phyloP scores from a whole-genome alignment of 2,888 invertebrate genomes.

The Anticlea derivata region DNA sequence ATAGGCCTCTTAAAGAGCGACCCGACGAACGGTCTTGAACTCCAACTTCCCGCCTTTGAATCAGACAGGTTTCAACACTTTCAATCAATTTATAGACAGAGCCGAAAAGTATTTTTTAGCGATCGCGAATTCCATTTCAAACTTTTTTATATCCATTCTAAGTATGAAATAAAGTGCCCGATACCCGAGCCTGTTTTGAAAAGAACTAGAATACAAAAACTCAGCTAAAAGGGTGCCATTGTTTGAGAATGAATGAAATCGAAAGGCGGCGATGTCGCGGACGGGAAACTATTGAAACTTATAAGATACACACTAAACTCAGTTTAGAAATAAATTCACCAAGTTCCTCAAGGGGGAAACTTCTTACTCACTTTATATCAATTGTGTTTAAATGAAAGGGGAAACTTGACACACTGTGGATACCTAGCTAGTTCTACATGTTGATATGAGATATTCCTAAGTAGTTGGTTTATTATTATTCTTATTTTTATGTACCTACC shows the following conservation, averaged over 20 bases:
- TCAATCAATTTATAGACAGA: too few species aligned
- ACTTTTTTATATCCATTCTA: conserved; percentile 1
- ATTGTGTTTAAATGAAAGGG: conserved; percentile 31
- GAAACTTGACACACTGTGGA: conserved; percentile 12
- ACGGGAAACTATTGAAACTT: conserved; percentile 40
- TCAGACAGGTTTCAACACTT: too few species aligned
- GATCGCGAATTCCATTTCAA: background rate
- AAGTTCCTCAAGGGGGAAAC: conserved; percentile 26
- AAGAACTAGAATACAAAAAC: conserved; percentile 13
- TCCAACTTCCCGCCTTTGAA: too few species aligned
- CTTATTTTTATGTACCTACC: too few species aligned
- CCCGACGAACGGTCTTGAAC: too few species aligned
- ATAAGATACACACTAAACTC: conserved; percentile 39
- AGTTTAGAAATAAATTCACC: conserved; percentile 38
- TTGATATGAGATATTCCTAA: too few species aligned
- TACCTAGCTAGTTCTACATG: too few species aligned
- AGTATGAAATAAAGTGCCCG: conserved; percentile 1
- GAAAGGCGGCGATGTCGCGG: conserved; percentile 36
- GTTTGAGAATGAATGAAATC: conserved; percentile 35
- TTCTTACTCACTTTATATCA: conserved; percentile 35
- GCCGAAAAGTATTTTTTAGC: too few species aligned
- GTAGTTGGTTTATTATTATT: too few species aligned
- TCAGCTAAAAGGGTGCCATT: conserved; percentile 25
- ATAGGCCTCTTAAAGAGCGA: too few species aligned
- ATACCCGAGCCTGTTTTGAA: conserved; percentile 4